Conservation (phyloP, 2,888 invertebrate genomes). For the Plebejus melissa region DNA sequence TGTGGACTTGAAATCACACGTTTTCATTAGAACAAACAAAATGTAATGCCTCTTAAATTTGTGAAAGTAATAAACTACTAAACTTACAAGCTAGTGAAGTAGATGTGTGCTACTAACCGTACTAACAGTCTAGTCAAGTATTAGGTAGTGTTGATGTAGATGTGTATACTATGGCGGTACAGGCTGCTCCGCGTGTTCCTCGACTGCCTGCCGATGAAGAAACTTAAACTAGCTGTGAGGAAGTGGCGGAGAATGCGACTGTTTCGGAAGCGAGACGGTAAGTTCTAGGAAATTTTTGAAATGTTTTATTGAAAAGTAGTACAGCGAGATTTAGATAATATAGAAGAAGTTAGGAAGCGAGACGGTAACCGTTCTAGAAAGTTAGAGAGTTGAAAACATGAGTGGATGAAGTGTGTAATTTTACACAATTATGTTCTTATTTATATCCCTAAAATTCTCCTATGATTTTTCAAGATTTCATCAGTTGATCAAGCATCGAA, state of each 20-base stretch:
- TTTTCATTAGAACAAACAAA: background rate
- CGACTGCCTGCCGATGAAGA: slow-evolving; percentile 69
- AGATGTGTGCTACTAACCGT: slow-evolving; percentile 20
- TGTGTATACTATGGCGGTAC: slow-evolving; percentile 64
- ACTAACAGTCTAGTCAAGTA: background rate
- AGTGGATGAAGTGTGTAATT: no score
- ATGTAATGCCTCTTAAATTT: background rate
- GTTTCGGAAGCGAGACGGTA: slow-evolving; percentile 67
- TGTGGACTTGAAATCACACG: background rate
- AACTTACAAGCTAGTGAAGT: no score
- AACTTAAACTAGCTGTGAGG: slow-evolving; percentile 67
- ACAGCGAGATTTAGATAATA: no score
- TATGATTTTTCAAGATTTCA: no score
- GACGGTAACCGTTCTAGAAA: no score
- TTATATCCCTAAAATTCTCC: no score
- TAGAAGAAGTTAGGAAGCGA: no score
- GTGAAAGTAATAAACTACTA: background rate
- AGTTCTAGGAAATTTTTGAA: slow-evolving; percentile 34
- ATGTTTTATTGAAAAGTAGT: no score
- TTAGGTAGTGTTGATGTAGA: slow-evolving; percentile 42
- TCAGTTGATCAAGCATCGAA: no score
- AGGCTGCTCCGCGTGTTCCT: slow-evolving; percentile 50
- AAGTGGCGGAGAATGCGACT: slow-evolving; percentile 75
- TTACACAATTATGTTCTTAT: no score
- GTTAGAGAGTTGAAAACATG: no score